Base-by-base conservation (phyloP, 2,888 invertebrate genomes). In the Tetragnatha montana region DNA sequence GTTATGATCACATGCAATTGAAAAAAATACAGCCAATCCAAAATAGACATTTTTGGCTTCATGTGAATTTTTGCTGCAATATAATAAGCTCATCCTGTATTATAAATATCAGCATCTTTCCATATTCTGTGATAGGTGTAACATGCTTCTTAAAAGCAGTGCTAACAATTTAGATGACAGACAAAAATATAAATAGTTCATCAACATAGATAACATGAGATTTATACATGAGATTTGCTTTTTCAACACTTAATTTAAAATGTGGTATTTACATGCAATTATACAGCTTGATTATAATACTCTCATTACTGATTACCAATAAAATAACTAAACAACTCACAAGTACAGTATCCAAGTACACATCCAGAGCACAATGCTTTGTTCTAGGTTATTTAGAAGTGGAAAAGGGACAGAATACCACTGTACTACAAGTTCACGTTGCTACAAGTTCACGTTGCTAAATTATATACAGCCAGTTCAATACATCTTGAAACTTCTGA, bases 21-120 rank as follows among this genome's bases (percentile, higher is more conserved):
- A 60, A 60, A 60, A 60, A 17, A 60, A 60, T 17, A 60, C 17
- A 60, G 60, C 60, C 60, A 60, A 60, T 60, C 17, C 12, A 60
- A 60, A 60, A 60, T 60, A 60, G 60, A 60, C 14, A 17, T 60
- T 60, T 60, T 60, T 60, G 60, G 60, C 60, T 60, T 60, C 17
- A 17, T 10, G 60, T 17, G 60, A 60, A 60, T 60, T 60, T 60
- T 60, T 8, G 60, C 60, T 8, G 60, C 60, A 60, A 60, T 8
- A 82, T 74, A 21, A 82, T 82, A 82, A 82, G 82, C 82, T 82
- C 82, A 73, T 82, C 21, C 49, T 80, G 60, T 47, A 82, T 60
- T 35, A 73, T 74, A 82, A 73, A 82, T 51, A 50, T 76, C 76
- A 76, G 7, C 17, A 60, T 81, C 74, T 81, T 22, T 81, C n/a